These are phyloP conservation scores for Saguinus imperator DNA, from an alignment of 2,113 vertebrate species.

Conservation along the genomic window DNA sequence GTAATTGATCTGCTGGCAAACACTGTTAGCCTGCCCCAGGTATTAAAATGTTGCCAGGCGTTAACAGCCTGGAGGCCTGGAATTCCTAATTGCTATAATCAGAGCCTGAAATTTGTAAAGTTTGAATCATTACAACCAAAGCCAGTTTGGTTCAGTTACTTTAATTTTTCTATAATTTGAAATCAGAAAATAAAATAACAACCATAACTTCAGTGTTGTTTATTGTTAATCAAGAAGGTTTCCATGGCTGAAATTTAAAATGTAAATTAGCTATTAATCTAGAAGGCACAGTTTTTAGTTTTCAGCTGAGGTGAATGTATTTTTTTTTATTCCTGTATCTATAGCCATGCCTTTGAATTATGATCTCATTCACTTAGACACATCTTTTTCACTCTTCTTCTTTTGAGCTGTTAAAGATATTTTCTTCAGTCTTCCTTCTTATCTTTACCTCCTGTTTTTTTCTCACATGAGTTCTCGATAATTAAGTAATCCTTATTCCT, in stretches of 20 bases:
- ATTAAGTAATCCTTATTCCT: constrained; percentile 9
- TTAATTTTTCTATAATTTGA: constrained; percentile 39
- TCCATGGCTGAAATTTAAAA: not conserved
- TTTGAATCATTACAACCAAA: constrained; percentile 58
- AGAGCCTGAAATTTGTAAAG: constrained; percentile 53
- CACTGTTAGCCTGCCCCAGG: not conserved
- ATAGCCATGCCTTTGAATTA: not conserved
- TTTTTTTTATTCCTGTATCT: not conserved
- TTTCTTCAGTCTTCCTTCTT: not conserved
- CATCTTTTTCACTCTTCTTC: not conserved
- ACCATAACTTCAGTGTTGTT: not conserved
- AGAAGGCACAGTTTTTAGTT: constrained; percentile 24
- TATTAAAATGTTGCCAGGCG: constrained; percentile 48
- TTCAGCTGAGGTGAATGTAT: not conserved
- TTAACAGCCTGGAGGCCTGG: constrained; percentile 46
- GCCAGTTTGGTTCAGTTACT: constrained; percentile 8
- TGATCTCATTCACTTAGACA: not conserved
- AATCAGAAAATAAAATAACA: constrained; percentile 4
- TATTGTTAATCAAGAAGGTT: not conserved
- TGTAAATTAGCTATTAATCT: not conserved
- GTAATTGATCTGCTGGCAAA: not conserved
- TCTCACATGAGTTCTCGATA: not conserved
- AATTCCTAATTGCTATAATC: constrained; percentile 65
- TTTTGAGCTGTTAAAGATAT: not conserved
- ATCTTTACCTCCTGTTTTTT: not conserved